Percentiles rank a stretch among this genome's conserved stretches.
These are phyloP conservation scores for Cyphomyrus plagiostoma DNA, from an alignment of 2,113 vertebrate species.

Conservation along the genomic window DNA sequence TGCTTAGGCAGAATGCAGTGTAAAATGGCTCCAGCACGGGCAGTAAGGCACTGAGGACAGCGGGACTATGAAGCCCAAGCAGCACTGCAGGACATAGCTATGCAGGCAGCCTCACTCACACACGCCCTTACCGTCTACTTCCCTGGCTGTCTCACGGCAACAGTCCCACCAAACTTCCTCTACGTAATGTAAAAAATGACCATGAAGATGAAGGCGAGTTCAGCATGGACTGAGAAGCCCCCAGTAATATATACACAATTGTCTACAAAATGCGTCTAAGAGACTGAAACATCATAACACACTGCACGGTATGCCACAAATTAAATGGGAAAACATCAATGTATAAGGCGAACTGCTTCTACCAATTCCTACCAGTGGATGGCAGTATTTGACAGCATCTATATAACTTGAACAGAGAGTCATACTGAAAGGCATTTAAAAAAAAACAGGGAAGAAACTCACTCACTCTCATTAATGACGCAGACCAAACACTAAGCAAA, in stretches of 20 bases:
- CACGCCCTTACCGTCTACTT: not conserved
- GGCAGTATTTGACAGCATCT: constrained; percentile 51
- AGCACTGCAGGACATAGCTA: not conserved
- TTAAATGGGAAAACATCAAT: not conserved
- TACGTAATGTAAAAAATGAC: not conserved
- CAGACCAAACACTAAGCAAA: not conserved
- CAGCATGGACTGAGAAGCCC: not conserved
- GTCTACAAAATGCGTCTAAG: not conserved
- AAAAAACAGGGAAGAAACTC: not conserved
- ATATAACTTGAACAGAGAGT: not conserved
- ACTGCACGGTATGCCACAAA: not conserved
- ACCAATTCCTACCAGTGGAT: constrained; percentile 47
- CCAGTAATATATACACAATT: not conserved
- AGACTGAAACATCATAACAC: not conserved
- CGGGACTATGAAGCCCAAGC: not conserved
- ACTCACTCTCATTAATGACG: not conserved
- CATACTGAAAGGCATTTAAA: not conserved
- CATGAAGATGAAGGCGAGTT: not conserved
- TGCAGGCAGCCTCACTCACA: not conserved
- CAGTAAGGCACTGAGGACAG: not conserved
- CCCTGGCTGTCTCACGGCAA: not conserved
- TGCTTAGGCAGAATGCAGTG: not conserved
- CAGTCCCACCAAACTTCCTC: not conserved
- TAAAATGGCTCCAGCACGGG: not conserved
- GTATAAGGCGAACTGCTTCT: not conserved